Evolutionary conservation across 2,113 vertebrate species (phyloP), one percentile per base, ranked within the genome.

Genomic region (Neogobius melanostomus): DNA sequence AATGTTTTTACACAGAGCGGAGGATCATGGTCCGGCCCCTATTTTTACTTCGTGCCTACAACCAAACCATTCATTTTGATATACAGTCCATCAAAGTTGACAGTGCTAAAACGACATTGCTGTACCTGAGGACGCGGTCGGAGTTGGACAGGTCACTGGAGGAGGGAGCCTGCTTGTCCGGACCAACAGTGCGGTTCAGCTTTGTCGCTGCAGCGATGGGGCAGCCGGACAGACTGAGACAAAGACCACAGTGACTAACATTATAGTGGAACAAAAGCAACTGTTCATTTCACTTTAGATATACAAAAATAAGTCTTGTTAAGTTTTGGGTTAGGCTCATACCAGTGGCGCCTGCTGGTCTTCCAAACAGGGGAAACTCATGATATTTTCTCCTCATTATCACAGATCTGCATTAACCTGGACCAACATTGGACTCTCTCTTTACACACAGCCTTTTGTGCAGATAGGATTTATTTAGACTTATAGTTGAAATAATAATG

Each of bases 181-280:
- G 95, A 48, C 77, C 94, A 0, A 96, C 95, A 48, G 76, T 94
- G 91, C 98, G 98, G 93, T 95, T 95, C 80, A 98, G 92, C 89
- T 99, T 99, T 69, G 95, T 91, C 64, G 96, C 95, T 74, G 97
- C 97, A 83, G 97, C 97, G 71, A 99, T 98, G 73, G 97, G 97
- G 78, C 97, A 99, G 72, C 97, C 98, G 21, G 98, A 99, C 87
- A 99, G 91, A 89, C 98, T 99, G 88, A 69, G 44, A 66, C 64
- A 47, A 65, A 28, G 0, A 50, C 5, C 53, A 28, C 53, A 17
- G 42, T 36, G 28, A 36, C 28, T 5, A 36, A 36, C 28, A 36
- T 36, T 4, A 36, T 36, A 36, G 28, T 62, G 51, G 51, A 17
- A 8, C n/a, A 53, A 53, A 17, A n/a, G n/a, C n/a, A 17, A 2